These are phyloP conservation scores for Eristalis tenax DNA, from an alignment of 2,888 invertebrate species.

Conservation along the genomic window DNA sequence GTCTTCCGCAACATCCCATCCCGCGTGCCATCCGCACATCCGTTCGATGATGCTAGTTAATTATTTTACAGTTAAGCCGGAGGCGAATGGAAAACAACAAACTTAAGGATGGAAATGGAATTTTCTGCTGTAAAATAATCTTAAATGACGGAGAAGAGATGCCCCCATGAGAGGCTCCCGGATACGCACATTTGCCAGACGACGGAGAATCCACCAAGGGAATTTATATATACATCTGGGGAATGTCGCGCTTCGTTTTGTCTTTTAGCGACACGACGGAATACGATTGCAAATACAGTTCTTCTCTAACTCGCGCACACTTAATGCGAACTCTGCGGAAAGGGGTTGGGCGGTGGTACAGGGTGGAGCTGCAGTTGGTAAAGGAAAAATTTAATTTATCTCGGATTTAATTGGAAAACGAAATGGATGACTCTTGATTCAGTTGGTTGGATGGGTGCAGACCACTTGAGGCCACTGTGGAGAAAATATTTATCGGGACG, in stretches of 20 bases:
- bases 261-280: not conserved
- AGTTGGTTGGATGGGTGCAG: not conserved
- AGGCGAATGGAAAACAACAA: constrained; percentile 30
- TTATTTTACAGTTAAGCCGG: constrained; percentile 61
- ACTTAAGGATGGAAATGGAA: constrained; percentile 57
- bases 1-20: constrained; percentile 7
- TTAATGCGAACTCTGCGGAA: not conserved
- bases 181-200: constrained; percentile 52
- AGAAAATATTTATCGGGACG: not conserved
- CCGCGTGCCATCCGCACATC: constrained; percentile 49
- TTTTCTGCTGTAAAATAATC: constrained; percentile 33
- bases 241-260: not conserved
- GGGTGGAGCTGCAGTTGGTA: not conserved
- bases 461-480: no score
- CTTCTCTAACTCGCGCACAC: not conserved
- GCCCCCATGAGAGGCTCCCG: not conserved
- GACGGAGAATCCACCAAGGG: constrained; percentile 8
- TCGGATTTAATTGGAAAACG: not conserved
- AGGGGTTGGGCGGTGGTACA: not conserved
- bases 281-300: not conserved
- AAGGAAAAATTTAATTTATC: not conserved
- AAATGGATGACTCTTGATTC: not conserved
- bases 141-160: not conserved
- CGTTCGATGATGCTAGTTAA: constrained; percentile 62
- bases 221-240: constrained; percentile 32